phyloP scores from a whole-genome alignment of 2,797 vertebrate genomes.

The Synanceia verrucosa region DNA sequence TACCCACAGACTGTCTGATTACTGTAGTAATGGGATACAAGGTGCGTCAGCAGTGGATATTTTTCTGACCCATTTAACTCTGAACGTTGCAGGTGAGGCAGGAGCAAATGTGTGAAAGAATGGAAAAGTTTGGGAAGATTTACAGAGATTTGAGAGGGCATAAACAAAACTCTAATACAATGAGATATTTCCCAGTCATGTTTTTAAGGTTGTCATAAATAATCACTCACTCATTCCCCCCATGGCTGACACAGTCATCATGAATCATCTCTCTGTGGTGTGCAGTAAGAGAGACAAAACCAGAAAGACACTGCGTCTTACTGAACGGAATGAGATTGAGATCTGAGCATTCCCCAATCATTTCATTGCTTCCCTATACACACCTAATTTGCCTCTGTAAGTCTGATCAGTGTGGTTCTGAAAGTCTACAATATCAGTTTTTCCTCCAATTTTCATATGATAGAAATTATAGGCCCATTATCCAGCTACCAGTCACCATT shows the following conservation, averaged over 20 bases:
- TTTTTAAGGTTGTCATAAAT: constrained; percentile 20
- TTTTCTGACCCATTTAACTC: not conserved
- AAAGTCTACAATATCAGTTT: not conserved
- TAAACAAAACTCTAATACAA: constrained; percentile 7
- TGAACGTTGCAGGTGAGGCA: not conserved
- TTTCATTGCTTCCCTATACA: not conserved
- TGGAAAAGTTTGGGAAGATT: constrained; percentile 51
- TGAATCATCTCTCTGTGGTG: constrained; percentile 53
- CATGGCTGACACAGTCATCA: not conserved
- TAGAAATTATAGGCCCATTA: not conserved
- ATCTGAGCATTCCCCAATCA: constrained; percentile 14
- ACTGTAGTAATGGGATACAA: constrained; percentile 43
- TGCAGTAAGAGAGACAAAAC: constrained; percentile 38
- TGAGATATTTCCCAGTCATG: constrained; percentile 29
- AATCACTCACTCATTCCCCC: constrained; percentile 37
- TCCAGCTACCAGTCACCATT: not conserved
- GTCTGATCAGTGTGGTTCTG: not conserved
- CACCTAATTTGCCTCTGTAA: not conserved
- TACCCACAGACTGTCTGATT: constrained; percentile 55
- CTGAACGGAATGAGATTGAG: constrained; percentile 28
- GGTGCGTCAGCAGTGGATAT: constrained; percentile 42
- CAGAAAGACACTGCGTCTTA: constrained; percentile 53
- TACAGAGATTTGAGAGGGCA: not conserved
- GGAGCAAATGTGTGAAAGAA: constrained; percentile 7
- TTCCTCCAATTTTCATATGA: not conserved